Evolutionary conservation across 2,797 vertebrate genomes (phyloP).

Genomic region (Forpus xanthops): DNA sequence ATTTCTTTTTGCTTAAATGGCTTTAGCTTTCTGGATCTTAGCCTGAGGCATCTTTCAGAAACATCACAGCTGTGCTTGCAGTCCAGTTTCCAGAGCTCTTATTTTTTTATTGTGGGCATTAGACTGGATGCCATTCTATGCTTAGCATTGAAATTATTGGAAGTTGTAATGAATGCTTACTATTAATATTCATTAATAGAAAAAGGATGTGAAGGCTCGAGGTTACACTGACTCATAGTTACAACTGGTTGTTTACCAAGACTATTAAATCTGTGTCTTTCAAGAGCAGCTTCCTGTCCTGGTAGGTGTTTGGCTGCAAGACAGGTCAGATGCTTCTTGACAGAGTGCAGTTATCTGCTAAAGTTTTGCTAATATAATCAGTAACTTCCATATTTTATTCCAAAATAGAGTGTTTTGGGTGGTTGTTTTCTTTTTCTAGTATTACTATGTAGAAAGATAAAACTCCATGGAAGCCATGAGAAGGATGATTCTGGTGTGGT

Average conservation of each 20-base stretch:
- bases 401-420: background rate
- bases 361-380: background rate
- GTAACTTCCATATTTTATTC: background rate
- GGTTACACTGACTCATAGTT: background rate
- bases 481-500: background rate
- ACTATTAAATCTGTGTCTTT: background rate
- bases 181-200: background rate
- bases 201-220: background rate
- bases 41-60: background rate
- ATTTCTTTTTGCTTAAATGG: background rate
- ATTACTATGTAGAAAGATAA: background rate
- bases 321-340: background rate
- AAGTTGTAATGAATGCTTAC: background rate
- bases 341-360: background rate
- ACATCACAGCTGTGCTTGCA: background rate
- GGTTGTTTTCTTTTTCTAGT: background rate
- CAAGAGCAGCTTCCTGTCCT: background rate
- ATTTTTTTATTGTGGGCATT: background rate
- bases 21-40: background rate
- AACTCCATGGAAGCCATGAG: background rate
- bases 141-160: background rate
- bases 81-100: background rate
- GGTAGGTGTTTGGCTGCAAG: background rate
- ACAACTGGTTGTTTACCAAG: background rate
- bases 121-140: background rate